A percentile compares a stretch with the other conserved stretches of the same genome.
Evolutionary conservation across 2,888 invertebrate species (phyloP).

Genomic region (Zonitis immaculata): DNA sequence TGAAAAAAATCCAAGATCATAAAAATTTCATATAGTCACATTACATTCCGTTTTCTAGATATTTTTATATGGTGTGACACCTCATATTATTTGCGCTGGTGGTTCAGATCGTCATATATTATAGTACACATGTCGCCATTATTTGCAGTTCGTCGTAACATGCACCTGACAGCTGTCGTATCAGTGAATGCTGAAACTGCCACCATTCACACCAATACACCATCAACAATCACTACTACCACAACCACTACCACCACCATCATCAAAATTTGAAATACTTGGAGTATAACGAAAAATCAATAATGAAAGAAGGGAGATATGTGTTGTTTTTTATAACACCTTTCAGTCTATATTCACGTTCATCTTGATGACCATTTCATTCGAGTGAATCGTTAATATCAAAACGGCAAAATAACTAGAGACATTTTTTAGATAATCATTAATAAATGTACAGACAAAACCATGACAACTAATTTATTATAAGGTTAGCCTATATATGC

Average conservation of each 20-base stretch:
- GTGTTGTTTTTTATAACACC: slow-evolving; percentile 30
- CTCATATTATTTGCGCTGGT: slow-evolving; percentile 45
- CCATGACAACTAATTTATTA: background rate
- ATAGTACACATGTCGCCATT: slow-evolving; percentile 49
- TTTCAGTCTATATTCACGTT: slow-evolving; percentile 13
- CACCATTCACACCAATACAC: slow-evolving; percentile 40
- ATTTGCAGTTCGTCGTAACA: slow-evolving; percentile 46
- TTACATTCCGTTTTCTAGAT: slow-evolving; percentile 39
- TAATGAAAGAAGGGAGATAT: slow-evolving; percentile 19
- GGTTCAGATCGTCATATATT: slow-evolving; percentile 32
- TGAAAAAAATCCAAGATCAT: slow-evolving; percentile 40
- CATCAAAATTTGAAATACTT: too few species aligned
- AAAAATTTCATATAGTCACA: slow-evolving; percentile 47
- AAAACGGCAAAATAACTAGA: too few species aligned
- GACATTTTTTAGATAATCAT: too few species aligned
- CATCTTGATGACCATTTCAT: slow-evolving; percentile 6
- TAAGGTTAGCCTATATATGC: slow-evolving; percentile 1
- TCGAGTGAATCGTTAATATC: background rate
- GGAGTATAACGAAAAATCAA: slow-evolving; percentile 34
- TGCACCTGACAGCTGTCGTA: slow-evolving; percentile 50
- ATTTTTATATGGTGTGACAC: slow-evolving; percentile 49
- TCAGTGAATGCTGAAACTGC: slow-evolving; percentile 46
- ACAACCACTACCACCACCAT: slow-evolving; percentile 30
- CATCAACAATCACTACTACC: slow-evolving; percentile 34
- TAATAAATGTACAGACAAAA: background rate